phyloP scores from a whole-genome alignment of 2,113 vertebrate species.

The Calypte anna region DNA sequence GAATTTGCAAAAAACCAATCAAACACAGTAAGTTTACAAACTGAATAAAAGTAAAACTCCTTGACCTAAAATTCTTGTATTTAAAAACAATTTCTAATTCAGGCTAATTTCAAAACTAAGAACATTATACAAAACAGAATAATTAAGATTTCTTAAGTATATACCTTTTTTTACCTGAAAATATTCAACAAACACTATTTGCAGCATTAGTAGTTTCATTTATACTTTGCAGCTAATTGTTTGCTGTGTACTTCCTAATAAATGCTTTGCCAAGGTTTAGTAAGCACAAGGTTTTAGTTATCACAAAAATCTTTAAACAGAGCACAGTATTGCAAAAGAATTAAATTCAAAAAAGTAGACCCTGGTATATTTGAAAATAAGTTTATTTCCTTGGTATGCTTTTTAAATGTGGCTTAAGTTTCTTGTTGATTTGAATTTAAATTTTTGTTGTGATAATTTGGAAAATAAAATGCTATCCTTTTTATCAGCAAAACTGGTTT shows the following conservation, averaged over 20 bases:
- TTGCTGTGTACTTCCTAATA: background rate
- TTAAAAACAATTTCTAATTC: background rate
- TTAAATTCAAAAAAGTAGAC: background rate
- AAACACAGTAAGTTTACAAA: background rate
- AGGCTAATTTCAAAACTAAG: background rate
- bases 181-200: background rate
- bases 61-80: background rate
- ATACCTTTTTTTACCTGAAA: background rate
- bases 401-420: background rate
- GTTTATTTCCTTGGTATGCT: background rate
- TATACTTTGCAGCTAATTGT: background rate
- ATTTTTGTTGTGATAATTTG: background rate
- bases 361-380: background rate
- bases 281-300: too few relatives aligned
- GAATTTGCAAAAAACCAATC: background rate
- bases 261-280: background rate
- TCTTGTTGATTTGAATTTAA: background rate
- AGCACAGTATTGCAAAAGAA: background rate
- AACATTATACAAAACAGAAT: background rate
- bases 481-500: background rate
- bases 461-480: background rate
- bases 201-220: background rate
- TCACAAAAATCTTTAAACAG: background rate
- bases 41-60: background rate
- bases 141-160: background rate